These are phyloP conservation scores for Chymomyza procnemis DNA, from an alignment of 2,888 invertebrate species.

Conservation along the genomic window DNA sequence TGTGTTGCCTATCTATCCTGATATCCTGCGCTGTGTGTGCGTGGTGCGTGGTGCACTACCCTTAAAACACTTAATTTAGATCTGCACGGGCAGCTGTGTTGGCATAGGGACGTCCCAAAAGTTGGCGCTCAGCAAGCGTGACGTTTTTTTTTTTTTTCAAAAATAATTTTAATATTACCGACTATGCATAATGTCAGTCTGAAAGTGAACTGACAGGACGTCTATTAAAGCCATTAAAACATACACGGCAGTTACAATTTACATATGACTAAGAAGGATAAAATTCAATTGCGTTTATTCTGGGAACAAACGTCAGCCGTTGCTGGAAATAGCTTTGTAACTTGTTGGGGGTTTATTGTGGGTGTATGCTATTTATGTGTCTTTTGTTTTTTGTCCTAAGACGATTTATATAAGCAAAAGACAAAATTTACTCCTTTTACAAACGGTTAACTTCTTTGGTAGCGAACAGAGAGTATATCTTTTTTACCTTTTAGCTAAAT, in stretches of 20 bases:
- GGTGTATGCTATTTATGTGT: background rate
- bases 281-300: background rate
- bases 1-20: no score
- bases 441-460: no score
- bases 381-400: no score
- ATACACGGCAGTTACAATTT: background rate
- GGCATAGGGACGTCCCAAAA: slow-evolving; percentile 38
- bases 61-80: background rate
- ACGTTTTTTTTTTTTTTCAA: slow-evolving; percentile 33
- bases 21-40: background rate
- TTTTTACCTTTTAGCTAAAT: no score
- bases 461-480: no score
- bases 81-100: slow-evolving; percentile 37
- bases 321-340: background rate
- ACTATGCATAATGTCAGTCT: background rate
- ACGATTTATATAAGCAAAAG: no score
- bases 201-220: background rate
- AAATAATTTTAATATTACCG: background rate
- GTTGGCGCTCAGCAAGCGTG: slow-evolving; percentile 37
- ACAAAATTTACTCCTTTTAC: no score
- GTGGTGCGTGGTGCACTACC: slow-evolving; percentile 3
- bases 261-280: no score
- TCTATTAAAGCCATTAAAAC: background rate
- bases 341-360: background rate
- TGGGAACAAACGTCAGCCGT: background rate